Conservation (phyloP, 2,113 vertebrate species). For the Festucalex cinctus region DNA sequence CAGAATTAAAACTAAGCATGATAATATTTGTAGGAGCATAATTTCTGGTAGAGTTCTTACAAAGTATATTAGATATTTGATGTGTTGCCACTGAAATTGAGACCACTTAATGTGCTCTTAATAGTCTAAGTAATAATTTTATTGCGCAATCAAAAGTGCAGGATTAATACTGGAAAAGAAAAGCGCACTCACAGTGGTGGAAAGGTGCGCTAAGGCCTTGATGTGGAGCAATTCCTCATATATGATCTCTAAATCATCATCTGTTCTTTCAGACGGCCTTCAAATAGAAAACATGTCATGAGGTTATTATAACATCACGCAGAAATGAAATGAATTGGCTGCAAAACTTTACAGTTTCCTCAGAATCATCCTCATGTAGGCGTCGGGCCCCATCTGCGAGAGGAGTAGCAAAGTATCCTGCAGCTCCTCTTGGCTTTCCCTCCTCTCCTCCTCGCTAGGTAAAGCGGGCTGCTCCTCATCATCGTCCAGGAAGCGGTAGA, state of each 20-base stretch:
- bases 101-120: no score
- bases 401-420: conserved; percentile 91
- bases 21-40: no score
- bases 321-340: background rate
- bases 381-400: conserved; percentile 92
- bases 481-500: conserved; percentile 96
- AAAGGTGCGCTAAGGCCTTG: conserved; percentile 95
- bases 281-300: conserved; percentile 22
- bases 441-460: conserved; percentile 86
- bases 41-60: no score
- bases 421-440: conserved; percentile 89
- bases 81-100: no score
- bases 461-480: conserved; percentile 81
- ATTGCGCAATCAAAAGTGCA: background rate
- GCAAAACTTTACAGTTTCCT: conserved; percentile 84
- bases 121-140: background rate
- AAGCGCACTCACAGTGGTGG: conserved; percentile 84
- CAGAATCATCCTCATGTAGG: conserved; percentile 97
- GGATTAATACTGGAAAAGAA: background rate
- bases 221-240: conserved; percentile 97
- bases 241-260: conserved; percentile 95
- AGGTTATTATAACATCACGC: background rate
- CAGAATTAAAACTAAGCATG: no score
- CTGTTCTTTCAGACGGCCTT: conserved; percentile 89
- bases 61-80: no score